Evolutionary conservation across 2,113 vertebrate genomes (phyloP).

Genomic region (Bathybates hornii): DNA sequence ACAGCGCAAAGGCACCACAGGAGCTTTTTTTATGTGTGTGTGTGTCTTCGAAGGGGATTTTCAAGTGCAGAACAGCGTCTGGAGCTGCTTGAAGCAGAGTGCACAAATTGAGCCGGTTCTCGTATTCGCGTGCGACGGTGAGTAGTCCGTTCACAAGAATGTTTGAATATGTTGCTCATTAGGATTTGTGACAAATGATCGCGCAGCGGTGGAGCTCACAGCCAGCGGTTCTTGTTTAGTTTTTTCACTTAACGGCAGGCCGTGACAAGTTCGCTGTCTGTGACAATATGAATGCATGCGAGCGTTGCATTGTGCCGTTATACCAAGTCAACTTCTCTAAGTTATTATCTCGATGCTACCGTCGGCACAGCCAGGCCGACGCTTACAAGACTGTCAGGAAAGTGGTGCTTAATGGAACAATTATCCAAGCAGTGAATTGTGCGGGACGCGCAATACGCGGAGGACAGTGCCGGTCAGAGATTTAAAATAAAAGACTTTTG

Average conservation of each 20-base stretch:
- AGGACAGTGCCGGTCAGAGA: not conserved
- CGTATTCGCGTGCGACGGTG: constrained; percentile 38
- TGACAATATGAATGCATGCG: not conserved
- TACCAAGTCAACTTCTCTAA: constrained; percentile 46
- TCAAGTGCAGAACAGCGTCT: constrained; percentile 48
- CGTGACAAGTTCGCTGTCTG: constrained; percentile 41
- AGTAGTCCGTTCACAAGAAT: constrained; percentile 33
- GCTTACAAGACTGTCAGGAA: not conserved
- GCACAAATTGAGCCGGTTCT: constrained; percentile 24
- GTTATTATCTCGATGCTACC: not conserved
- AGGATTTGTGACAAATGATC: not conserved
- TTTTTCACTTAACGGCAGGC: not conserved
- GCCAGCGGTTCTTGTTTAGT: not conserved
- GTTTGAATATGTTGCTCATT: not conserved
- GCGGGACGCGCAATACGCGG: not conserved
- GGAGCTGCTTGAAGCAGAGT: constrained; percentile 37
- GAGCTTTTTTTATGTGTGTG: constrained; percentile 18
- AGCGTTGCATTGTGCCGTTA: not conserved
- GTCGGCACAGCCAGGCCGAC: not conserved
- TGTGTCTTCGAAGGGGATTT: constrained; percentile 40
- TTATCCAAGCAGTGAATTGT: not conserved
- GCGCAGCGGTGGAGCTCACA: not conserved
- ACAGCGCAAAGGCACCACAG: constrained; percentile 7
- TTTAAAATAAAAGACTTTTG: constrained; percentile 1
- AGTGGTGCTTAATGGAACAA: not conserved